A percentile compares a stretch with the other conserved stretches of the same genome.
Conservation (phyloP, 2,797 vertebrate genomes). For the Enteromius unitaeniatus region DNA sequence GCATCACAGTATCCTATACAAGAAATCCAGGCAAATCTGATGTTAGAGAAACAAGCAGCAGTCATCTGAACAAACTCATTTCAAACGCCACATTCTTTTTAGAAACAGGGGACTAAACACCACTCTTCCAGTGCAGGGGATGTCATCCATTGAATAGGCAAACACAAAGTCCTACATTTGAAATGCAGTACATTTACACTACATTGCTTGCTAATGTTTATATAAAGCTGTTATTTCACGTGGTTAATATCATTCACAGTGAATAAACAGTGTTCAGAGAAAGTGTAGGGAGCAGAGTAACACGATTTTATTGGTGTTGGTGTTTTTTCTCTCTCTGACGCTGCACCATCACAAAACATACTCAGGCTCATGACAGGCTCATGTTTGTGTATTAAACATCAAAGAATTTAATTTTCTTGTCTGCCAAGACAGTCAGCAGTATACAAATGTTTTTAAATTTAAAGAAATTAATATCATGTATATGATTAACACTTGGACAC, state of each 20-base stretch:
- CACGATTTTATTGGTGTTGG: neutral
- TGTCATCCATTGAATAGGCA: conserved; percentile 27
- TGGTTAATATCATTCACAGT: neutral
- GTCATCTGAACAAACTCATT: conserved; percentile 57
- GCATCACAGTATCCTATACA: conserved; percentile 32
- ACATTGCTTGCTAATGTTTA: conserved; percentile 18
- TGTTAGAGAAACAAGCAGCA: conserved; percentile 39
- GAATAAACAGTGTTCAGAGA: neutral
- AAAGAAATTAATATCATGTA: too few relatives aligned
- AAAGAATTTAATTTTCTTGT: neutral
- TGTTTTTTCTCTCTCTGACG: neutral
- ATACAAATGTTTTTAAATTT: too few relatives aligned
- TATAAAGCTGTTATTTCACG: neutral
- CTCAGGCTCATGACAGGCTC: too few relatives aligned
- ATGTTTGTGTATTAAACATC: neutral
- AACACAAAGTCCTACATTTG: conserved; percentile 15
- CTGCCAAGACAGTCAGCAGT: too few relatives aligned
- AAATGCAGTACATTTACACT: conserved; percentile 36
- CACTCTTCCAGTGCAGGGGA: conserved; percentile 33
- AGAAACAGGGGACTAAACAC: conserved; percentile 26
- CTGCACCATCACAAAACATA: neutral
- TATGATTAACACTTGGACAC: too few relatives aligned
- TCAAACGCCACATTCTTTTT: conserved; percentile 37
- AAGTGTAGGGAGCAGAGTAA: neutral
- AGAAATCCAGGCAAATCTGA: conserved; percentile 38